phyloP scores from a whole-genome alignment of 1,140 invertebrate genomes.

The Drusus annulatus region DNA sequence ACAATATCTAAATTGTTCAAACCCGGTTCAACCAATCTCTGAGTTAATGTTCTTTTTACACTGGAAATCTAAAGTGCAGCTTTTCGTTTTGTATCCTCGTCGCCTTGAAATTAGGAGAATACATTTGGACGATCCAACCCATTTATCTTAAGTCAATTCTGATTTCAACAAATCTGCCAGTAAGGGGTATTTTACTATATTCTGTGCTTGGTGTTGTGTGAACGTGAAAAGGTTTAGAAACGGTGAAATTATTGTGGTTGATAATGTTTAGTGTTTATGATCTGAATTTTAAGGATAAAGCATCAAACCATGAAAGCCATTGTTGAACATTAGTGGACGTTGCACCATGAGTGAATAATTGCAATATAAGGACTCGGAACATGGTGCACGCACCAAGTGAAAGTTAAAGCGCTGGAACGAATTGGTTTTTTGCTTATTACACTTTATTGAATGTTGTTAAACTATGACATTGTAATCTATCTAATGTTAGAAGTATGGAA shows the following conservation, averaged over 20 bases:
- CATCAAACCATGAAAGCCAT: slow-evolving; percentile 2
- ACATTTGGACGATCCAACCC: neutral
- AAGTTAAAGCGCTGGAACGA: neutral
- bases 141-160: neutral
- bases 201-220: slow-evolving; percentile 4
- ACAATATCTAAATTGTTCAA: too few species aligned
- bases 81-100: neutral
- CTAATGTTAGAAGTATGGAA: slow-evolving; percentile 29
- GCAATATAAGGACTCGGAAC: neutral
- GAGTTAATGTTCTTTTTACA: neutral
- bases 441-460: slow-evolving; percentile 17
- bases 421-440: slow-evolving; percentile 23
- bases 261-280: slow-evolving; percentile 24
- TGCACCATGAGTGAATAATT: neutral
- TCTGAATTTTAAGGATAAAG: neutral
- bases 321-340: neutral
- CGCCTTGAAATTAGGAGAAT: neutral
- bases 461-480: slow-evolving; percentile 25
- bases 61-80: neutral
- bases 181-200: neutral
- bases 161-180: neutral
- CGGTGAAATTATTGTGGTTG: neutral
- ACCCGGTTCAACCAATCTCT: too few species aligned
- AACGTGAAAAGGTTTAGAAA: slow-evolving; percentile 1
- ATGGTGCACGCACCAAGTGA: neutral